Evolutionary conservation across 2,888 invertebrate genomes (phyloP).

Genomic region (Noctua fimbriata): DNA sequence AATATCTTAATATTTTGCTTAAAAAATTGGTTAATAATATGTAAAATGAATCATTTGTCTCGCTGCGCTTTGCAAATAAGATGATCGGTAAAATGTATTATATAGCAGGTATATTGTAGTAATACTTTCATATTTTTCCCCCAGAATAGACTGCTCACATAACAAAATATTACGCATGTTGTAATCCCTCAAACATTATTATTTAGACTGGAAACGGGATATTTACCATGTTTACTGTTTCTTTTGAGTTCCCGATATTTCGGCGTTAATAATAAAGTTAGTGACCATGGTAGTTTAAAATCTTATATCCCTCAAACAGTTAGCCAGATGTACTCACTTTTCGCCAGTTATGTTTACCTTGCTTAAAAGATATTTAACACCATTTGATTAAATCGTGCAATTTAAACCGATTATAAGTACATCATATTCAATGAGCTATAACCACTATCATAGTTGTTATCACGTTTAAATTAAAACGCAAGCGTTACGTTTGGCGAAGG

Average conservation of each 20-base stretch:
- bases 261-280: no score
- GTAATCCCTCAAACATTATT: no score
- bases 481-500: constrained; percentile 57
- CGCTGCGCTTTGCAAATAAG: neutral
- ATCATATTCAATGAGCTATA: constrained; percentile 25
- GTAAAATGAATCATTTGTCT: neutral
- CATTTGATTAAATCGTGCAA: neutral
- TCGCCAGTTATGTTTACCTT: neutral
- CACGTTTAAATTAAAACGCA: constrained; percentile 51
- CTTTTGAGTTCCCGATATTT: no score
- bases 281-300: no score
- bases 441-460: constrained; percentile 38
- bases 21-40: neutral
- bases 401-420: neutral
- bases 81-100: neutral
- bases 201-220: no score
- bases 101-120: neutral
- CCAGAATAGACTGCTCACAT: neutral
- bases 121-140: neutral
- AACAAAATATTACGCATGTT: neutral
- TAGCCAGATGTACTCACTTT: neutral
- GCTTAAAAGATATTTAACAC: neutral
- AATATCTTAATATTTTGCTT: neutral
- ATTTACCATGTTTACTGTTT: no score
- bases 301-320: no score